Evolutionary conservation across 2,888 invertebrate genomes (phyloP), one percentile per base, ranked within the genome.

Genomic region (Eristalis tenax): DNA sequence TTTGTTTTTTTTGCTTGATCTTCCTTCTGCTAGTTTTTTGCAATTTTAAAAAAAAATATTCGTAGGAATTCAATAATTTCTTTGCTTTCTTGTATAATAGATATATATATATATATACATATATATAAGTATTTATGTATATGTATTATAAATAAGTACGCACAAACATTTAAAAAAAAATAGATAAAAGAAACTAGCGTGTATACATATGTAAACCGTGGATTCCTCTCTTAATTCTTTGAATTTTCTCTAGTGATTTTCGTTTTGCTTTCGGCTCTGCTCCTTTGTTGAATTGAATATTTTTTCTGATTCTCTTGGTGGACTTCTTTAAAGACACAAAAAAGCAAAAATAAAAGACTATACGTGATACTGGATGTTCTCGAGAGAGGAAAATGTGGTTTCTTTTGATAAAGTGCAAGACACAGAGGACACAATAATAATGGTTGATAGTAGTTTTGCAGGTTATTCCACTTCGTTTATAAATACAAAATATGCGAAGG

Each of bases 401-500:
- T 35, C 11, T 35, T 1, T 35, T 11, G 10, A 35, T 35, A 35
- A 38, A 38, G 38, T 38, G 38, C 38, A 38, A 38, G 32, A 38
- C 38, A 38, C 38, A 38, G 38, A 38, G 5, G 8, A 38, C 13
- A 38, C 38, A 38, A 38, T 8, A 13, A 38, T 38, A 13, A 38
- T 11, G 13, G 13, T 35, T 38, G 38, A 2, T 38, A 4, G 38
- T 38, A 3, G 38, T 13, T 38, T 38, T 38, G 38, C 38, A 38
- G 38, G 13, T 13, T 38, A 38, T 8, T 65, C 70, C 32, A 22
- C 76, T 73, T 81, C 85, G 85, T 73, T 81, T 85, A 77, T 64
- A 77, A 85, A 85, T 85, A 85, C 77, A 85, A 85, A 77, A 85
- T 81, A 64, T 81, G 38, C 81, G 85, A 85, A 81, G 77, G 64